A percentile compares a stretch with the other conserved stretches of the same genome.
Evolutionary conservation across 2,113 vertebrate genomes (phyloP).

Genomic region (Onychostruthus taczanowskii): DNA sequence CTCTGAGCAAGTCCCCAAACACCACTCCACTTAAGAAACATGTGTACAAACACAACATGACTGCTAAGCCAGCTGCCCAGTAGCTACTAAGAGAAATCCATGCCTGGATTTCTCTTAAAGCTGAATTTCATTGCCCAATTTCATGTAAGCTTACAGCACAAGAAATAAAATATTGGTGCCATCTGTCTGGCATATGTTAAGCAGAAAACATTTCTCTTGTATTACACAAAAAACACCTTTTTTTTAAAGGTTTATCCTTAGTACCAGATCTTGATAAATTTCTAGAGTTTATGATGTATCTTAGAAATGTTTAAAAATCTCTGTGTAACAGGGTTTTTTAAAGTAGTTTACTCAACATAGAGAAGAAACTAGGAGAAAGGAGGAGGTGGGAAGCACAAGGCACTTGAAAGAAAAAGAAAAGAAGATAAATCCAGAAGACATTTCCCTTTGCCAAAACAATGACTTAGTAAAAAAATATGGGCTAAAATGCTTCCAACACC

Average conservation of each 20-base stretch:
- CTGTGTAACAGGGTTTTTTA: rapidly evolving
- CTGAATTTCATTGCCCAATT: neutral
- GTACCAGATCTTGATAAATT: neutral
- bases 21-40: neutral
- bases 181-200: neutral
- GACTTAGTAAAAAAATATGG: neutral
- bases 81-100: neutral
- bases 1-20: neutral
- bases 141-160: neutral
- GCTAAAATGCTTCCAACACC: neutral
- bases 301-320: neutral
- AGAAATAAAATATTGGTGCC: neutral
- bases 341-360: neutral
- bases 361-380: neutral
- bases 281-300: neutral
- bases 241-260: neutral
- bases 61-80: neutral
- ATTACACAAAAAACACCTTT: rapidly evolving
- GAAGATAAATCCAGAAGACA: neutral
- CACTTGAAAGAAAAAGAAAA: neutral
- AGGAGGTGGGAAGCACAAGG: rapidly evolving
- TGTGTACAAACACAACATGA: neutral
- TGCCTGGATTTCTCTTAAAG: neutral
- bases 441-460: neutral
- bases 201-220: neutral